Base-by-base conservation (phyloP, 2,888 invertebrate species). In the Tinea semifulvella region DNA sequence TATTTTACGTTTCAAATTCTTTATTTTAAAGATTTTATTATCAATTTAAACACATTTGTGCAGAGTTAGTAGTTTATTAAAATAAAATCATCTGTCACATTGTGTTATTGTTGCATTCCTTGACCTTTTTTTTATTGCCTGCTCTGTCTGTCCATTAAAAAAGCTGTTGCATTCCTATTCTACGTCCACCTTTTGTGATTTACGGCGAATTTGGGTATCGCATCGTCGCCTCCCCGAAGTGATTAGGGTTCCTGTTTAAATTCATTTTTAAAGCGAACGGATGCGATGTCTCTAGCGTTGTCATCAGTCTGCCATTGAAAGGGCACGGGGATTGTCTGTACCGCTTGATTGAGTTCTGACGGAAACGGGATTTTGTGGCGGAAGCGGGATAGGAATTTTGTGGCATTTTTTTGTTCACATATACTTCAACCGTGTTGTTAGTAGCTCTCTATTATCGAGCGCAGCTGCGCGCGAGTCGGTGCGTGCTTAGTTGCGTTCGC, bases 281-380 rank as follows among this genome's bases (percentile, higher is more conserved):
- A 77, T 72, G 63, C 60, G 60, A 62, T 60, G 63, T 65, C 76
- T 75, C 75, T 74, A 72, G 67, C 71, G 68, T 68, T 74, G 75
- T 72, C 72, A 71, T 57, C 71, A 60, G 60, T 52, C 51, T 55
- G 55, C 58, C 60, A 61, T 61, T 65, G 61, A 59, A 57, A 57
- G 8, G 27, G n/a, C 61, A 60, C 60, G 60, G 31, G 31, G 3
- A 61, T 66, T 66, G 58, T 56, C 60, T 68, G 65, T 60, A 53
- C 55, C 63, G 68, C 60, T 65, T 66, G 68, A 73, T 70, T 69
- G 63, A 62, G 60, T 68, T 67, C 54, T 52, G 60, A 61, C 71
- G 70, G 74, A 74, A 70, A 66, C 65, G 58, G 62, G 60, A 64
- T 63, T 73, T 61, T 58, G 63, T 65, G 68, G 59, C 67, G 67